phyloP scores from a whole-genome alignment of 2,797 vertebrate genomes.

The Etheostoma perlongum region DNA sequence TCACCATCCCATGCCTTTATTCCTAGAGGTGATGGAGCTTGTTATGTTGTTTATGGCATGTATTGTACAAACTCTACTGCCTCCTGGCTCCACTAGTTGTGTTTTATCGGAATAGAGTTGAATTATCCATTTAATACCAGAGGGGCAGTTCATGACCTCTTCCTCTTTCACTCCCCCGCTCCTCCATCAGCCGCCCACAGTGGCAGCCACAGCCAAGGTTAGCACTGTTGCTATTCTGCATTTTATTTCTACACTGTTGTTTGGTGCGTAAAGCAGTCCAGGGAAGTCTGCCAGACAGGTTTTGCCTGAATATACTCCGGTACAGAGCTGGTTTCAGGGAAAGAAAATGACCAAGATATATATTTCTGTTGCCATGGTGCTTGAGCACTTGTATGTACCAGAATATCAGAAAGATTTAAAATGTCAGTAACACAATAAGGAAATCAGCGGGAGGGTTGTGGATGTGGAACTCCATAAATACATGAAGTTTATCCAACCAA shows the following conservation, averaged over 20 bases:
- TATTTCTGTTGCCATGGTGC: conserved; percentile 67
- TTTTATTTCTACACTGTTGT: conserved; percentile 57
- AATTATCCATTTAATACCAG: conserved; percentile 81
- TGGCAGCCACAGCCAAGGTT: conserved; percentile 74
- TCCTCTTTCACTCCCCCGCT: conserved; percentile 66
- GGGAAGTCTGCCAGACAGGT: conserved; percentile 51
- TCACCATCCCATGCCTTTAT: conserved; percentile 62
- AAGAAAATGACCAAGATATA: conserved; percentile 49
- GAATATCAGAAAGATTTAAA: conserved; percentile 37
- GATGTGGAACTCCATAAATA: conserved; percentile 47
- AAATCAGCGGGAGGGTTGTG: conserved; percentile 42
- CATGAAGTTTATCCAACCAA: conserved; percentile 17
- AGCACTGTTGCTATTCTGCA: conserved; percentile 55
- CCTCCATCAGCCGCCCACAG: conserved; percentile 69
- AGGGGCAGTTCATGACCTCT: conserved; percentile 73
- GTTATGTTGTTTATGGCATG: conserved; percentile 73
- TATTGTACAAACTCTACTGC: conserved; percentile 66
- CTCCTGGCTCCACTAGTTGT: conserved; percentile 58
- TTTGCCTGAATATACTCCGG: conserved; percentile 31
- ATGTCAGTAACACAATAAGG: conserved; percentile 1
- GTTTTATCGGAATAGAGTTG: conserved; percentile 76
- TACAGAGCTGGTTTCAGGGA: conserved; percentile 44
- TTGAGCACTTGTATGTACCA: conserved; percentile 42
- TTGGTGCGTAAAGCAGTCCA: conserved; percentile 28
- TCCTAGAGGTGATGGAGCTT: conserved; percentile 69